A percentile compares a stretch with the other conserved stretches of the same genome.
Conservation (phyloP, 2,888 invertebrate species). For the Hemithea aestivaria region DNA sequence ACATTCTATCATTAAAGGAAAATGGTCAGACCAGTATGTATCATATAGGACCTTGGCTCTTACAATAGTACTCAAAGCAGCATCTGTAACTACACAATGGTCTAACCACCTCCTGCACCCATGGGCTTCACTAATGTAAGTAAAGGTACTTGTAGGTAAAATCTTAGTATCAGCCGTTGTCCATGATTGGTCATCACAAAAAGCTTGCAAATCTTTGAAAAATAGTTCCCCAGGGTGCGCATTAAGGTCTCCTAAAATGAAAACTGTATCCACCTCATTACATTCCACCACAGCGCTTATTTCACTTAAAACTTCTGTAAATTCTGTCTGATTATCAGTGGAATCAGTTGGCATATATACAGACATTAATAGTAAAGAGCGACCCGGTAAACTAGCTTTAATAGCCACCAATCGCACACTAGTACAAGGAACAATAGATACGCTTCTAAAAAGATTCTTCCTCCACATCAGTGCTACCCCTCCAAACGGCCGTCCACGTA, state of each 20-base stretch:
- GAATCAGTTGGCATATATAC: constrained; percentile 31
- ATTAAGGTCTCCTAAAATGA: constrained; percentile 3
- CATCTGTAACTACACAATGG: constrained; percentile 2
- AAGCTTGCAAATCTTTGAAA: constrained; percentile 17
- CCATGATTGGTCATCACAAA: constrained; percentile 22
- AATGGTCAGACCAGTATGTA: constrained; percentile 16
- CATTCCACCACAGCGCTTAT: constrained; percentile 21
- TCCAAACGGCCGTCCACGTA: constrained; percentile 22
- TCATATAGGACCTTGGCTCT: not conserved
- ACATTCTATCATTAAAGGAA: constrained; percentile 14
- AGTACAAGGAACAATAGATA: constrained; percentile 22
- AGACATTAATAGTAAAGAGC: constrained; percentile 18
- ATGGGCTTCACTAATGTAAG: constrained; percentile 23
- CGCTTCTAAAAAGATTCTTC: constrained; percentile 19
- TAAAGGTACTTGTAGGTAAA: constrained; percentile 14
- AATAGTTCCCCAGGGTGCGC: constrained; percentile 10
- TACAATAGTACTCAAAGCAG: not conserved
- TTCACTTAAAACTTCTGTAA: constrained; percentile 22
- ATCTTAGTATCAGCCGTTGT: constrained; percentile 21
- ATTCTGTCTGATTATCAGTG: constrained; percentile 23
- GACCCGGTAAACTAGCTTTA: constrained; percentile 9
- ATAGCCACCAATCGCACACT: constrained; percentile 18
- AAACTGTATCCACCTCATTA: constrained; percentile 16
- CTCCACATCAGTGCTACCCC: constrained; percentile 29
- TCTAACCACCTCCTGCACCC: constrained; percentile 13